Base-by-base conservation (phyloP, 2,113 vertebrate species). In the Chionodraco myersi region DNA sequence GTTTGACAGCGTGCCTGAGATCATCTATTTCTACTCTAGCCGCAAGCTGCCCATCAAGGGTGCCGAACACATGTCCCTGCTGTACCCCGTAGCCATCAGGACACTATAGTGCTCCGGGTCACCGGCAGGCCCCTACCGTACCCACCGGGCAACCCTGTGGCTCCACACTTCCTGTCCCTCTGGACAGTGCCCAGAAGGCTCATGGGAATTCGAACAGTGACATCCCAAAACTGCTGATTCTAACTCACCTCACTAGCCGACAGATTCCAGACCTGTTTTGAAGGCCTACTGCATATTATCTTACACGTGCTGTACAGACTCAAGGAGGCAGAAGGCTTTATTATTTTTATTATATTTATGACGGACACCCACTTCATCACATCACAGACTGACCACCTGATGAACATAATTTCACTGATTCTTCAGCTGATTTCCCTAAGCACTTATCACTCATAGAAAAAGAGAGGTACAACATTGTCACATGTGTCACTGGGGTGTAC, bases 1-100 rank as follows among this genome's bases (percentile, higher is more conserved):
- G 13, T 99, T 99, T 9, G 96, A 98, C 96, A 98, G 96, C 49
- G 96, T 99, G 73, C 97, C 98, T 0, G 97, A 98, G 91, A 97
- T 99, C 86, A 98, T 99, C 91, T 95, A 99, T 74, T 97, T 98
- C 95, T 99, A 99, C 44, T 95, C 97, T 93, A 99, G 96, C 90
- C 97, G 96, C 93, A 99, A 99, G 95, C 95, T 99, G 92, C 98
- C 98, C 90, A 99, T 99, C 92, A 98, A 99, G 93, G 97, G 98
- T 21, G 98, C 98, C 0, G 98, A 99, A 89, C 98, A 99, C 92
- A 98, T 99, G 97, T 99, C 98, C 69, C 92, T 99, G 93, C 96
- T 99, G 23, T 99, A 99, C 93, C 98, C 98, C 0, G 97, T 99
- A 90, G 96, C 97, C 77, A 97, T 98, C 79, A 96, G 97, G 93